Evolutionary conservation across 1,140 invertebrate genomes (phyloP).

Genomic region (Myzus persicae): DNA sequence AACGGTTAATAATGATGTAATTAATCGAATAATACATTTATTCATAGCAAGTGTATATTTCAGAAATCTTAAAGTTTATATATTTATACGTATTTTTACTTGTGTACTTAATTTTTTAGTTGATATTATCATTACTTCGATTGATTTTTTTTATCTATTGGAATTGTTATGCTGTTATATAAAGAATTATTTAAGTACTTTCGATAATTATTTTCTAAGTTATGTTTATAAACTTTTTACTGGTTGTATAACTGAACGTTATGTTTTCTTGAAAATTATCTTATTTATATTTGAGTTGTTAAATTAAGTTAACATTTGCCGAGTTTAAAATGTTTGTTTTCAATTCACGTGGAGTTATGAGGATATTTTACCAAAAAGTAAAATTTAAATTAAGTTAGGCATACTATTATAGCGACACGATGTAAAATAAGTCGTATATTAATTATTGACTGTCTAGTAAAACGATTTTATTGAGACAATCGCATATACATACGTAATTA

Average conservation of each 20-base stretch:
- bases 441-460: constrained; percentile 25
- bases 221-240: background rate
- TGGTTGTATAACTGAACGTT: background rate
- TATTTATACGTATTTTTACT: constrained; percentile 31
- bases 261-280: background rate
- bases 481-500: constrained; percentile 15
- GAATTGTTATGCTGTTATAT: background rate
- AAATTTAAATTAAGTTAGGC: background rate
- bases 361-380: background rate
- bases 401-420: background rate
- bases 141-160: background rate
- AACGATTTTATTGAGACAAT: constrained; percentile 42
- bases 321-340: background rate
- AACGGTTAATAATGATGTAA: background rate
- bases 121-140: background rate
- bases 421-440: background rate
- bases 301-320: background rate
- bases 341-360: background rate
- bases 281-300: background rate
- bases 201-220: background rate
- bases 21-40: background rate
- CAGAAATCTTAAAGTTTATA: constrained; percentile 24
- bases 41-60: background rate
- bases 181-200: background rate
- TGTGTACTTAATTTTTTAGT: constrained; percentile 5